A percentile compares a stretch with the other conserved stretches of the same genome.
Conservation (phyloP, 2,797 vertebrate species). For the Characodon lateralis region DNA sequence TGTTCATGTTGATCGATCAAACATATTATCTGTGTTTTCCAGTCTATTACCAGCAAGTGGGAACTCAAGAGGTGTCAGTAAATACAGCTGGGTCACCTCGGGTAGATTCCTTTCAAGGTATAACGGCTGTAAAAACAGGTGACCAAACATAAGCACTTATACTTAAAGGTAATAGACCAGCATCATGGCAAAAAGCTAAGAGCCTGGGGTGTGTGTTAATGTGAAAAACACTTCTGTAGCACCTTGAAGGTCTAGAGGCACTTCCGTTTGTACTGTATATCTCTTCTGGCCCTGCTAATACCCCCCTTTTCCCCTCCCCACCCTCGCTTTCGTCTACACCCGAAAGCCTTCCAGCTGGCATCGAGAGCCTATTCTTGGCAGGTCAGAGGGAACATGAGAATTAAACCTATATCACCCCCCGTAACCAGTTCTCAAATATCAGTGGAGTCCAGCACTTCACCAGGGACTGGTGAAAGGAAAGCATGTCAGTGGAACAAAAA, state of each 20-base stretch:
- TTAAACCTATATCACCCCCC: constrained; percentile 84
- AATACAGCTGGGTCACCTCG: constrained; percentile 84
- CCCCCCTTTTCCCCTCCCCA: constrained; percentile 44
- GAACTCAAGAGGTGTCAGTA: constrained; percentile 90
- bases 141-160: constrained; percentile 79
- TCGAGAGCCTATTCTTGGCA: constrained; percentile 77
- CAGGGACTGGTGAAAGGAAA: constrained; percentile 75
- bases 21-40: constrained; percentile 96
- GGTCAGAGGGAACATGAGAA: constrained; percentile 81
- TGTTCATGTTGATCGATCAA: constrained; percentile 99
- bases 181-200: constrained; percentile 75
- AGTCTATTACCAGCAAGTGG: constrained; percentile 96
- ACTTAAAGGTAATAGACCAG: constrained; percentile 85
- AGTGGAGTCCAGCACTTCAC: constrained; percentile 84
- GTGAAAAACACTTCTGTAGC: constrained; percentile 68
- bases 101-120: constrained; percentile 80
- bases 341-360: constrained; percentile 89
- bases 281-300: constrained; percentile 70
- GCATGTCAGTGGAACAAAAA: constrained; percentile 77
- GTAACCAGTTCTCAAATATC: constrained; percentile 85
- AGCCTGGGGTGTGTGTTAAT: constrained; percentile 70
- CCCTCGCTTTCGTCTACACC: constrained; percentile 54
- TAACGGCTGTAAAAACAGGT: constrained; percentile 72
- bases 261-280: constrained; percentile 67
- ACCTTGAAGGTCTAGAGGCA: constrained; percentile 76